Evolutionary conservation across 2,113 vertebrate genomes (phyloP).

Genomic region (Heloderma charlesbogerti): DNA sequence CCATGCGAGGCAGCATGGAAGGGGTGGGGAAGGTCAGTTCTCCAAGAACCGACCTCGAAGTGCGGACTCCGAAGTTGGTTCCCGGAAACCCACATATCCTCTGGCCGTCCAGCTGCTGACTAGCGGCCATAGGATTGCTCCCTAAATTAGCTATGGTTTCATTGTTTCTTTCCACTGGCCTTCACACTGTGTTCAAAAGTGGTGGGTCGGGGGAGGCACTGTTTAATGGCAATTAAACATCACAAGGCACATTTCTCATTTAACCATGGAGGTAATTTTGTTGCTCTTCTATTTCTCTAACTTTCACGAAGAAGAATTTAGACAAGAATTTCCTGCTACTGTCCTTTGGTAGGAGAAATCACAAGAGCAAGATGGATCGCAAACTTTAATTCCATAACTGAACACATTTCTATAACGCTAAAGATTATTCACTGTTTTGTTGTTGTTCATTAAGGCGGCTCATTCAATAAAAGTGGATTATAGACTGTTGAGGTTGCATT

Average conservation of each 20-base stretch:
- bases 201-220: background rate
- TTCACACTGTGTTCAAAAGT: background rate
- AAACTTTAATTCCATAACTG: background rate
- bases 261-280: background rate
- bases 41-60: no score
- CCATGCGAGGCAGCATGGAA: no score
- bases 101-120: no score
- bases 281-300: background rate
- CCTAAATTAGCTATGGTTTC: background rate
- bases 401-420: background rate
- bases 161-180: background rate
- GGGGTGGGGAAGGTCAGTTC: no score
- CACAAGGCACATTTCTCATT: background rate
- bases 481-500: background rate
- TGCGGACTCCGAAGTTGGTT: no score
- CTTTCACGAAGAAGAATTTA: background rate
- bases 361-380: background rate
- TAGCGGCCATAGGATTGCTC: no score
- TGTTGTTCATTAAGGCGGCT: background rate
- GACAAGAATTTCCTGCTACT: no score
- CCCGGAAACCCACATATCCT: no score
- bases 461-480: constrained; percentile 39
- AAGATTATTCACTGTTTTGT: background rate
- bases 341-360: background rate
- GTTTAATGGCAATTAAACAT: background rate